These are phyloP conservation scores for Ardeotis arabs DNA, from an alignment of 2,113 vertebrate species.

Conservation along the genomic window DNA sequence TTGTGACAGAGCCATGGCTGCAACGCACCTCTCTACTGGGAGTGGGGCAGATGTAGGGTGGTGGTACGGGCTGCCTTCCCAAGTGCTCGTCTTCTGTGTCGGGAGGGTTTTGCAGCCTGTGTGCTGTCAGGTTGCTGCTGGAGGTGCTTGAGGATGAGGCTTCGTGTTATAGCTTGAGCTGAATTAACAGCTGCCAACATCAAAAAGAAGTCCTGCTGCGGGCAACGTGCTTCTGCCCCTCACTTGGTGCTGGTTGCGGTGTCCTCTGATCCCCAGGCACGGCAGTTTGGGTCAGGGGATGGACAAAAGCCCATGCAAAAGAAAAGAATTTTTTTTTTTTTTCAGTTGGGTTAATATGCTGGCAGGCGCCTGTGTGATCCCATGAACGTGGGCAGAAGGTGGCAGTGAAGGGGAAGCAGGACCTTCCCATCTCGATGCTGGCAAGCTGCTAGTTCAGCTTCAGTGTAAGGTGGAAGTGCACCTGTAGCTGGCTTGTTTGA, in stretches of 20 bases:
- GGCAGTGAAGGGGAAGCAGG: not conserved
- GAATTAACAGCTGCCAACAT: constrained; percentile 12
- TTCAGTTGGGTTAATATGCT: not conserved
- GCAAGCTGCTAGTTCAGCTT: not conserved
- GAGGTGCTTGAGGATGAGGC: constrained; percentile 10
- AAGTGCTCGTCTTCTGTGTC: not conserved
- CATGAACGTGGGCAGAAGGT: accelerated
- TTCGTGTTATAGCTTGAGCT: constrained; percentile 26
- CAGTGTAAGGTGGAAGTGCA: not conserved
- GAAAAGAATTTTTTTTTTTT: not conserved
- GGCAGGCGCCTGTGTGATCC: not conserved
- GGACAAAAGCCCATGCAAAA: not conserved
- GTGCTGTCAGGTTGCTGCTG: not conserved
- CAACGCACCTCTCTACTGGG: not conserved
- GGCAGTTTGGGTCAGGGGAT: not conserved
- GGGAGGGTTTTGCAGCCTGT: not conserved
- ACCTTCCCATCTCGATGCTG: not conserved
- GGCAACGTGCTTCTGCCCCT: constrained; percentile 2
- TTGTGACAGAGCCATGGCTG: accelerated
- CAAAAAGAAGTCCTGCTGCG: constrained; percentile 44
- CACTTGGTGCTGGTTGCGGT: not conserved
- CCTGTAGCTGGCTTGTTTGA: not conserved
- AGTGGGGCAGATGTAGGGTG: not conserved
- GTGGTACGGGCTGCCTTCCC: not conserved
- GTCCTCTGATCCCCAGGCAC: not conserved